phyloP scores from a whole-genome alignment of 2,888 invertebrate genomes.

The Amphipyra tragopoginis region DNA sequence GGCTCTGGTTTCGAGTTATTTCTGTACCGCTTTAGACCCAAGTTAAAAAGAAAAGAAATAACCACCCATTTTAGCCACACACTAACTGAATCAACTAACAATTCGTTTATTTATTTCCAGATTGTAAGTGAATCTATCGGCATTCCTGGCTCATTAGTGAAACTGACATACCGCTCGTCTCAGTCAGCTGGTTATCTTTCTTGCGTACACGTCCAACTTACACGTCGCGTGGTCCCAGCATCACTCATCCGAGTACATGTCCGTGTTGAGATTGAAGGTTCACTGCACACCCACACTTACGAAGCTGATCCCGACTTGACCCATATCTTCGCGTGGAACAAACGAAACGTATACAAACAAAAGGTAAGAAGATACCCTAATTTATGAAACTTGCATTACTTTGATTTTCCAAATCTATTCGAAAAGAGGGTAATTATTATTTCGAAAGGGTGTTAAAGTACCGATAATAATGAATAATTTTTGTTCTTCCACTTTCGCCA shows the following conservation, averaged over 20 bases:
- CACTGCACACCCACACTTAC: conserved; percentile 96
- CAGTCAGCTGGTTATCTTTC: conserved; percentile 98
- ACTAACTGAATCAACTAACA: not conserved
- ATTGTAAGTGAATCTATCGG: conserved; percentile 98
- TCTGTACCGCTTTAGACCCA: no score
- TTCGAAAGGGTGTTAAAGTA: no score
- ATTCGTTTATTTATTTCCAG: conserved; percentile 80
- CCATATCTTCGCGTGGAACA: conserved; percentile 99
- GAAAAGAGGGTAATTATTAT: no score
- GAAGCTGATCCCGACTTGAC: conserved; percentile 98
- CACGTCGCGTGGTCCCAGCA: conserved; percentile 94
- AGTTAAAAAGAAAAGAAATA: no score
- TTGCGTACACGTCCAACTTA: conserved; percentile 96
- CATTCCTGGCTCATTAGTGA: conserved; percentile 97
- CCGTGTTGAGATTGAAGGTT: conserved; percentile 97
- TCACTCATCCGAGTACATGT: conserved; percentile 97
- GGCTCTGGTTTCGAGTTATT: no score
- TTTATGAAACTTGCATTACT: no score
- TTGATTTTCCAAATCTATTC: no score
- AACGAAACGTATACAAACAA: conserved; percentile 98
- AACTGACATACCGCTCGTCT: conserved; percentile 98
- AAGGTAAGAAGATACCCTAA: conserved; percentile 89
- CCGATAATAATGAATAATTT: no score
- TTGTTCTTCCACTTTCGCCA: no score
- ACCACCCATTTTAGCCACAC: not conserved